Percentiles rank a stretch among this genome's conserved stretches.
These are phyloP conservation scores for Ophioninae sp. DNA, from an alignment of 2,888 invertebrate species.

Conservation along the genomic window DNA sequence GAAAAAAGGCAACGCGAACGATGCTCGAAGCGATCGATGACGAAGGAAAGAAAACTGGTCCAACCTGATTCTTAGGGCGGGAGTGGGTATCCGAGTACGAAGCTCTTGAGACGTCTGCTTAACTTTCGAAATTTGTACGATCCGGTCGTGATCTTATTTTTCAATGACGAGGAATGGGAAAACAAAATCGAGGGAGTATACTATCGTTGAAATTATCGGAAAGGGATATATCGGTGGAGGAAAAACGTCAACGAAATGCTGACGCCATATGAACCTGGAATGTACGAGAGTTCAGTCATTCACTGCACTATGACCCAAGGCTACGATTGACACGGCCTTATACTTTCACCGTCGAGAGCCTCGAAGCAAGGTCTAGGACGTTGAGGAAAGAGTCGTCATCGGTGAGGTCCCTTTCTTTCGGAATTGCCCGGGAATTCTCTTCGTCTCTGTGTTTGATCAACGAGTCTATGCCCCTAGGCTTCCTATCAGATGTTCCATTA, in stretches of 20 bases:
- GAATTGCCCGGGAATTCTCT: not conserved
- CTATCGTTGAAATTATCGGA: not conserved
- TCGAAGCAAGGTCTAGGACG: slow-evolving; percentile 76
- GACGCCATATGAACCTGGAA: not conserved
- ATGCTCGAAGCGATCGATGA: slow-evolving; percentile 34
- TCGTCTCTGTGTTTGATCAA: not conserved
- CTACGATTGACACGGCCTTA: slow-evolving; percentile 65
- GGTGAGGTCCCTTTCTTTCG: not conserved
- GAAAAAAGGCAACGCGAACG: slow-evolving; percentile 52
- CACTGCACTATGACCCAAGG: slow-evolving; percentile 22
- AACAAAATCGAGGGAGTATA: not conserved
- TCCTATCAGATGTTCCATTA: not conserved
- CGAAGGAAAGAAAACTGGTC: slow-evolving; percentile 66
- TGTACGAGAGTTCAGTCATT: slow-evolving; percentile 24
- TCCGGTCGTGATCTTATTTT: slow-evolving; percentile 15
- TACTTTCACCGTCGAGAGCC: slow-evolving; percentile 74
- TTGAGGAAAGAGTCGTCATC: slow-evolving; percentile 14
- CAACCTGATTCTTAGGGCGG: slow-evolving; percentile 65
- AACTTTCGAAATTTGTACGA: slow-evolving; percentile 55
- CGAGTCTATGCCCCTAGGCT: not conserved
- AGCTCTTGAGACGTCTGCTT: slow-evolving; percentile 34
- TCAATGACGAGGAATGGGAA: not conserved
- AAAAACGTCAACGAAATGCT: not conserved
- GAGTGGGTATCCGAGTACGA: slow-evolving; percentile 31
- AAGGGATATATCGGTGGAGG: not conserved